Evolutionary conservation across 2,888 invertebrate species (phyloP), one percentile per base, ranked within the genome.

Genomic region (Thereva nobilitata): DNA sequence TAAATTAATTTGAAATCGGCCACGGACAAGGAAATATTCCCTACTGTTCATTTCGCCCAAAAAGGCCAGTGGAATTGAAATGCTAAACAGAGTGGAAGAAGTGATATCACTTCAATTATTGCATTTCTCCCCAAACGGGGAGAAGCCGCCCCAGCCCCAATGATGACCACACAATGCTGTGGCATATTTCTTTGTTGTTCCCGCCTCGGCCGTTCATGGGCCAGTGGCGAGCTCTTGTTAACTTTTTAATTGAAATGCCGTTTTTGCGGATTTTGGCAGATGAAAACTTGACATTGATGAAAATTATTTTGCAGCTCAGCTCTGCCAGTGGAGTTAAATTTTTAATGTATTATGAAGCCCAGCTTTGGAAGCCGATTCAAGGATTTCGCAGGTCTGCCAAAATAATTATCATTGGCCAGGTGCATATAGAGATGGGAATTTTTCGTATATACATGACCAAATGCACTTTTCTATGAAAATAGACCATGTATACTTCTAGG

Each of bases 31-130:
- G 38, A 59, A 37, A 54, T 8, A 55, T 23, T 41, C 41, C 41
- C 55, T 23, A 38, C 38, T 37, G 49, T 38, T 37, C 59, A 59
- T 47, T 59, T 59, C 47, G 59, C 38, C 49, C n/a, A n/a, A 59
- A 37, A 12, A 2, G 3, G 4, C 23, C 57, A 44, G 45, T 40
- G 59, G 49, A 59, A 59, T 59, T 59, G 49, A 59, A 59, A 59
- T 59, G 59, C 59, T 49, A 59, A 59, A 35, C 59, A 59, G 59
- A 59, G 59, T 59, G 59, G 59, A 59, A 59, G 59, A 59, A 59
- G 59, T 59, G 59, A 59, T 59, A 59, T 59, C 59, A 59, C 49
- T 59, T 59, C 59, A 47, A 59, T 59, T 59, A 59, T 59, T 59
- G 47, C 59, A 42, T 59, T 59, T 56, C 59, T 59, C 40, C 23